These are phyloP conservation scores for Hyposoter dolosus DNA, from an alignment of 2,888 invertebrate genomes.

Conservation along the genomic window DNA sequence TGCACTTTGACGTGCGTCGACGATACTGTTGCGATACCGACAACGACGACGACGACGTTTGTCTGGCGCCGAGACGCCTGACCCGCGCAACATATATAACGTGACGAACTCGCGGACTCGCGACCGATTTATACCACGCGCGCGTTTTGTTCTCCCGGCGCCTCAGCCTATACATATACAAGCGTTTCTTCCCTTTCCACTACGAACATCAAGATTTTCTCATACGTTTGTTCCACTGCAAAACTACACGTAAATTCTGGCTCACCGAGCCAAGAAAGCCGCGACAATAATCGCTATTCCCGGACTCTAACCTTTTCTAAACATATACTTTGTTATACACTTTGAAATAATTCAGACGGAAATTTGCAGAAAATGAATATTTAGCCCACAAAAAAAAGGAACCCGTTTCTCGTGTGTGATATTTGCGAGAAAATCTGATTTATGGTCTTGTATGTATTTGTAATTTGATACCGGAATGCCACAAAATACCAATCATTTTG, in stretches of 20 bases:
- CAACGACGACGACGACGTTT: conserved; percentile 63
- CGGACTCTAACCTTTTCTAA: background rate
- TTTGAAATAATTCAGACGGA: background rate
- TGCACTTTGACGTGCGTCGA: conserved; percentile 33
- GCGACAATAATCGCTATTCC: conserved; percentile 42
- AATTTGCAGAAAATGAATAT: background rate
- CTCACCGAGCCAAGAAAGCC: conserved; percentile 54
- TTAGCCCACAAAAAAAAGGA: background rate
- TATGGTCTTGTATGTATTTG: background rate
- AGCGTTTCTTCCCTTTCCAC: conserved; percentile 1
- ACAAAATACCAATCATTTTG: background rate
- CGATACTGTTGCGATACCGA: conserved; percentile 3
- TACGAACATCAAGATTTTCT: conserved; percentile 28
- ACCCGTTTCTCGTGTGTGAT: background rate
- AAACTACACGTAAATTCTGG: conserved; percentile 36
- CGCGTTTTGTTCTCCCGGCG: conserved; percentile 46
- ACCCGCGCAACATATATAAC: conserved; percentile 77
- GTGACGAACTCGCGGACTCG: conserved; percentile 72
- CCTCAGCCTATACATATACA: conserved; percentile 19
- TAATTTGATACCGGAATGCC: background rate
- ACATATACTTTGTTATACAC: conserved; percentile 32
- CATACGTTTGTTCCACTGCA: conserved; percentile 4
- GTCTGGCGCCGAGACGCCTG: conserved; percentile 79
- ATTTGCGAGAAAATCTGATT: background rate
- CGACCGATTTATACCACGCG: conserved; percentile 66